Base-by-base conservation (phyloP, 2,797 vertebrate species). In the Atherinosoma microstoma region DNA sequence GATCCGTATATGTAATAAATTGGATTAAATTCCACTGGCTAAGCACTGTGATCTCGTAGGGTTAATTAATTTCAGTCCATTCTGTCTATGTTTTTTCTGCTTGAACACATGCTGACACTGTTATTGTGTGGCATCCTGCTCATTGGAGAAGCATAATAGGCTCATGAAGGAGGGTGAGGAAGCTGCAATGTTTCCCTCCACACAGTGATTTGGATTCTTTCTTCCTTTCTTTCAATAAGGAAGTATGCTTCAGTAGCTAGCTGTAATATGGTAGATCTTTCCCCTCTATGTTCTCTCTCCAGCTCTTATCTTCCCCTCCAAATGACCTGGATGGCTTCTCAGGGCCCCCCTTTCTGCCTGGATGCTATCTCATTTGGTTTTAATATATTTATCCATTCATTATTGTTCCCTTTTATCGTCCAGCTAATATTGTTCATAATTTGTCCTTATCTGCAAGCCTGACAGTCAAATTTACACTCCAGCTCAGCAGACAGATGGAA, bases 51-150 rank as follows among this genome's bases (percentile, higher is more conserved):
- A 92, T 93, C 93, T 90, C 90, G 89, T 87, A 83, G 89, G 93
- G 94, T 95, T 95, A 94, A 95, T 95, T 94, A 93, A 93, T 92
- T 92, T 92, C 85, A 89, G 90, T 94, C 91, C 85, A 81, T 89
- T 93, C 89, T 86, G 87, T 91, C 89, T 85, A 87, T 93, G 84
- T 94, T 93, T 91, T 93, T 92, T 93, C 90, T 91, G 89, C 89
- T 85, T 90, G 88, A 92, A 86, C 91, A 90, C 91, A 92, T 92
- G 91, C 91, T 91, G 90, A 90, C 90, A 88, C 87, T 85, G 90
- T 91, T 91, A 90, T 91, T 92, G 86, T 92, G 88, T 78, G 73
- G 89, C 88, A 85, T 87, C 84, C 87, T 87, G 80, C 89, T 91
- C 85, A 82, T 72, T 89, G 88, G 84, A 90, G 79, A 77, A 89